phyloP scores from a whole-genome alignment of 2,797 vertebrate species.

The Novumbra hubbsi region DNA sequence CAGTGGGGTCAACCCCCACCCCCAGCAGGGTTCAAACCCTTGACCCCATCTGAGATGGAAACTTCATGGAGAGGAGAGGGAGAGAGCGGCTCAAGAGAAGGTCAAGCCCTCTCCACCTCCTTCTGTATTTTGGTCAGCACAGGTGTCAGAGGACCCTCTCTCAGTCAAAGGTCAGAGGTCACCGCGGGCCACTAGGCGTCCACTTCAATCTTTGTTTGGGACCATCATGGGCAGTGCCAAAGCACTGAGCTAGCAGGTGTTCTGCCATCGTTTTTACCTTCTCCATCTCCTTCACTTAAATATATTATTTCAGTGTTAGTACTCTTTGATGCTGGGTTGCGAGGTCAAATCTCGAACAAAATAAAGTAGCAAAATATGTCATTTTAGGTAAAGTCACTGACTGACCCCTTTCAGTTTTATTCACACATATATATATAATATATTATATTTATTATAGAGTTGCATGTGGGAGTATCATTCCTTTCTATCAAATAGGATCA shows the following conservation, averaged over 20 bases:
- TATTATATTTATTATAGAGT: not conserved
- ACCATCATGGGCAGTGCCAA: conserved; percentile 27
- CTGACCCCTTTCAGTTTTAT: not conserved
- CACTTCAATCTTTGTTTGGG: conserved; percentile 33
- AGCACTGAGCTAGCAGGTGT: too few species aligned
- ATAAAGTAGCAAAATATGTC: too few species aligned
- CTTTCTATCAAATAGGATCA: not conserved
- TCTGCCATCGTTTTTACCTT: not conserved
- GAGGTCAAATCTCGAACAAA: too few species aligned
- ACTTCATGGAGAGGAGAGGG: conserved; percentile 46
- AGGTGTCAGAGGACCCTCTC: conserved; percentile 64
- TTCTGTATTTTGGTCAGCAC: conserved; percentile 51
- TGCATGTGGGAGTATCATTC: not conserved
- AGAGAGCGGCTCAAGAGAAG: conserved; percentile 47
- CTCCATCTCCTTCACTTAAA: not conserved
- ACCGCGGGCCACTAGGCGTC: conserved; percentile 18
- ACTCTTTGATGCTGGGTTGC: not conserved
- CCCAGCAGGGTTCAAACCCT: conserved; percentile 59
- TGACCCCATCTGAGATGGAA: conserved; percentile 60
- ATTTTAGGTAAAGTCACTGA: not conserved
- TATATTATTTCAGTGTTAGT: not conserved
- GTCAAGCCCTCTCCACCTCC: conserved; percentile 58
- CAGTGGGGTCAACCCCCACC: conserved; percentile 42
- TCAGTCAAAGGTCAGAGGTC: conserved; percentile 61
- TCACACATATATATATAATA: not conserved